Base-by-base conservation (phyloP, 35 echinoderm and acorn worm genomes). In the Strongylocentrotus purpuratus region DNA sequence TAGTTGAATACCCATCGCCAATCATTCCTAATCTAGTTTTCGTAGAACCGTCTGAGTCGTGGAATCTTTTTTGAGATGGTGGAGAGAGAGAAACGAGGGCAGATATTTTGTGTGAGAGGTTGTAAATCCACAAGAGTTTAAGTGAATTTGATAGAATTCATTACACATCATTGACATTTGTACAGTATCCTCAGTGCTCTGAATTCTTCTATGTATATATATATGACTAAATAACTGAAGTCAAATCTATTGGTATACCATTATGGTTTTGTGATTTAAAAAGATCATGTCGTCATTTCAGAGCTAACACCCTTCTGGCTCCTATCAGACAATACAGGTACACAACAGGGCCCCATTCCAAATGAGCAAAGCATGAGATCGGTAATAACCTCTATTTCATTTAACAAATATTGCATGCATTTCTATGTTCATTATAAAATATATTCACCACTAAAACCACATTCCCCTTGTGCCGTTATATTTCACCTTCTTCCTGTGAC, bases 1-100 rank as follows among this genome's bases (percentile, higher is more conserved):
- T 3, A 78, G 65, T 78, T 78, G 65, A 78, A 78, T 78, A 78
- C 65, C 65, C 65, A n/a, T 78, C 28, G 52, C 65, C 65, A n/a
- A 78, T 78, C 65, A 78, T 78, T 78, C 65, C 65, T 78, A 78
- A 78, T 78, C 25, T 78, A 28, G 65, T 78, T 78, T 78, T 78
- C 65, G 7, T 22, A 7, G 65, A 78, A 78, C 20, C 65, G 65
- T 78, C 20, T 8, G 65, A 78, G 65, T 7, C 20, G 10, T 59
- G 3, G 65, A 78, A 4, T 7, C 20, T 0, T 59, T 59, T 17
- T 59, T 3, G 20, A 28, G 28, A n/a, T 28, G 65, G 8, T 8
- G 20, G 25, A 6, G 65, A n/a, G 65, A 78, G 20, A 78, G 17
- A 78, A 78, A 78, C 65, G 7, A 78, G 65, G 20, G 7, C 25